These are phyloP conservation scores for Lepidurus couesii DNA, from an alignment of 1,140 invertebrate genomes.

Conservation along the genomic window DNA sequence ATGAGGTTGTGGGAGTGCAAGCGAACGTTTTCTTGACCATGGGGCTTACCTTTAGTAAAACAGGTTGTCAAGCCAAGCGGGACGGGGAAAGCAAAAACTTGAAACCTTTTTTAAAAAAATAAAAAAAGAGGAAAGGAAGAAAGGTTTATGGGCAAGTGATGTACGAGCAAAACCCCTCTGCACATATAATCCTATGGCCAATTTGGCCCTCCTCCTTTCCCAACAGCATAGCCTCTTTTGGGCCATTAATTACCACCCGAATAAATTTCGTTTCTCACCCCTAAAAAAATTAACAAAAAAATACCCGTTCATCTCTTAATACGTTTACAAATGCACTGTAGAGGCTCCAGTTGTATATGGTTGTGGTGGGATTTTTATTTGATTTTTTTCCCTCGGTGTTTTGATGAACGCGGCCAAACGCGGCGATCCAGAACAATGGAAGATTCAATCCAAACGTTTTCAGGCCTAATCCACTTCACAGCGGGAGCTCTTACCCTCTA, in stretches of 20 bases:
- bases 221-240: neutral
- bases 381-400: too few relatives aligned
- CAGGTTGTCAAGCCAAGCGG: neutral
- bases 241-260: too few relatives aligned
- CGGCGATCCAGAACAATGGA: neutral
- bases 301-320: too few relatives aligned
- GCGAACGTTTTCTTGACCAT: neutral
- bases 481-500: neutral
- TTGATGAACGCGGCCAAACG: too few relatives aligned
- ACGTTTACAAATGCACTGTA: too few relatives aligned
- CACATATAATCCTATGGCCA: neutral
- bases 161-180: neutral
- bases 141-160: conserved; percentile 1
- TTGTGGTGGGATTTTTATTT: too few relatives aligned
- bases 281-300: too few relatives aligned
- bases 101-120: neutral
- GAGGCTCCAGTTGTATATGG: too few relatives aligned
- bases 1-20: neutral
- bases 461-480: conserved; percentile 10
- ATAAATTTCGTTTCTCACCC: too few relatives aligned
- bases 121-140: neutral
- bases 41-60: neutral
- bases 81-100: too few relatives aligned
- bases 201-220: neutral
- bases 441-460: conserved; percentile 10